These are phyloP conservation scores for Cryptocephalus primarius DNA, from an alignment of 2,888 invertebrate species.

Conservation along the genomic window DNA sequence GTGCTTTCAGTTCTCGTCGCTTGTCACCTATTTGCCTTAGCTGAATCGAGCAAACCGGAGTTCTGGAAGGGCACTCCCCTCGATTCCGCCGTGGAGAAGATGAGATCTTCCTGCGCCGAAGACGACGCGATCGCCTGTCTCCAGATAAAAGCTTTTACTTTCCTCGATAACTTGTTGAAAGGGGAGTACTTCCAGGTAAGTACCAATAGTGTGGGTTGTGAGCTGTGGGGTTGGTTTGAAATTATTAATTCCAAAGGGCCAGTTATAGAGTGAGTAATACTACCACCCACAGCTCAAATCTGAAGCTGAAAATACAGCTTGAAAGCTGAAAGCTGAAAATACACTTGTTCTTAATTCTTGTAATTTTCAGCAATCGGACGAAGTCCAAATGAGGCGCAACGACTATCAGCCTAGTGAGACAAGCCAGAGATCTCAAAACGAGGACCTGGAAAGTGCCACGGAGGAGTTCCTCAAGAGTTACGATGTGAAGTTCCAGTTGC, in stretches of 20 bases:
- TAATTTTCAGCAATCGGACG: constrained; percentile 2
- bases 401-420: constrained; percentile 50
- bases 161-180: constrained; percentile 59
- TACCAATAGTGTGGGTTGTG: background rate
- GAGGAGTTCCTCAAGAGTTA: constrained; percentile 65
- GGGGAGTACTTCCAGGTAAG: constrained; percentile 47
- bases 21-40: background rate
- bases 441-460: constrained; percentile 55
- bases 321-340: no score
- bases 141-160: constrained; percentile 66
- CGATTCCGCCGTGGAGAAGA: constrained; percentile 57
- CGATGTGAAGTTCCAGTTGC: constrained; percentile 68
- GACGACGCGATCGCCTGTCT: constrained; percentile 72
- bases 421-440: constrained; percentile 41
- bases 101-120: constrained; percentile 62
- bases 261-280: no score
- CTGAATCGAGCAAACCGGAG: constrained; percentile 41
- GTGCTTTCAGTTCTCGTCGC: constrained; percentile 3
- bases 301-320: no score
- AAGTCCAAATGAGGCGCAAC: constrained; percentile 48
- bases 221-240: no score
- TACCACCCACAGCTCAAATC: no score
- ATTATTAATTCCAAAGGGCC: no score
- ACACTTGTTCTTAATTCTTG: no score
- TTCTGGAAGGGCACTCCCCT: constrained; percentile 63